Evolutionary conservation across 1,140 invertebrate genomes (phyloP).

Genomic region (Eurosta solidaginis): DNA sequence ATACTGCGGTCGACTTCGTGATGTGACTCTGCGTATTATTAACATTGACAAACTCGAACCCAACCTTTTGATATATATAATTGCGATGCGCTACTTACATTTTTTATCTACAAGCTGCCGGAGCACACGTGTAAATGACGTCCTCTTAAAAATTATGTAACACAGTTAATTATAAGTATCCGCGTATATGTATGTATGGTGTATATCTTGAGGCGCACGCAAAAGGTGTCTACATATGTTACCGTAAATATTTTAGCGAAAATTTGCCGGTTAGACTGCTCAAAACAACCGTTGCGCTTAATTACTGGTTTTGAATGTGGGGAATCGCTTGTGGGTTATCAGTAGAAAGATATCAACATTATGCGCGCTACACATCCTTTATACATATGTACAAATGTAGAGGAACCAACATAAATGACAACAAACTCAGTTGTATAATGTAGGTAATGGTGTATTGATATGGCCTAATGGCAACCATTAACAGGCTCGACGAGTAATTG

Average conservation of each 20-base stretch:
- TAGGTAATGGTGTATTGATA: not conserved
- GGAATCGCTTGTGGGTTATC: not conserved
- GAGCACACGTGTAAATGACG: too few relatives aligned
- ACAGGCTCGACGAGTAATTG: not conserved
- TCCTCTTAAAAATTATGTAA: too few relatives aligned
- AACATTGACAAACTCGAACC: too few relatives aligned
- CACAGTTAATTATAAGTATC: not conserved
- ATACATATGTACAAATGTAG: not conserved
- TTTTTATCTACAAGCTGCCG: too few relatives aligned
- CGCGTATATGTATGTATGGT: not conserved
- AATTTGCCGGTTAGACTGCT: not conserved
- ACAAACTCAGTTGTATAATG: too few relatives aligned
- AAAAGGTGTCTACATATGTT: slow-evolving; percentile 18
- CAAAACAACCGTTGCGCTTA: not conserved
- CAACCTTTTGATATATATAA: too few relatives aligned
- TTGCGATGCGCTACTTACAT: too few relatives aligned
- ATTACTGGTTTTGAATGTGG: not conserved
- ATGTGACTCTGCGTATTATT: too few relatives aligned
- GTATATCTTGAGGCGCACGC: not conserved
- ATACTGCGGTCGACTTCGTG: too few relatives aligned
- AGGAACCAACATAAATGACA: too few relatives aligned
- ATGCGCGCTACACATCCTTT: not conserved
- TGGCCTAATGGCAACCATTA: not conserved
- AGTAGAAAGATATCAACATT: not conserved
- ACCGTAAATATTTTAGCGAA: not conserved